Percentiles rank a stretch among this genome's conserved stretches.
Evolutionary conservation across 2,113 vertebrate species (phyloP).

Genomic region (Trachemys scripta): DNA sequence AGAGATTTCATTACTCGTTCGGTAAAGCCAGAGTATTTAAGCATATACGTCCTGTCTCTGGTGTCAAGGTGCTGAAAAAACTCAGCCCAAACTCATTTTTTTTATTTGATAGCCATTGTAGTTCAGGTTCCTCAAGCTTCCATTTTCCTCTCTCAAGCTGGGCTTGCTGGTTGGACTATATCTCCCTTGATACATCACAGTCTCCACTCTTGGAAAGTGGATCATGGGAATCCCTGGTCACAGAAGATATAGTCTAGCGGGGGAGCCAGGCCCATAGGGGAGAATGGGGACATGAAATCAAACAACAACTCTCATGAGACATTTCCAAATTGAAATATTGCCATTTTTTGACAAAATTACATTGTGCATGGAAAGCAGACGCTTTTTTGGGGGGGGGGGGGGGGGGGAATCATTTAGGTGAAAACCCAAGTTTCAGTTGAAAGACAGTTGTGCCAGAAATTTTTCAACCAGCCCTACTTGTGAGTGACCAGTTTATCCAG

Average conservation of each 20-base stretch:
- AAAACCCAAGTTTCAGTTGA: background rate
- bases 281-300: background rate
- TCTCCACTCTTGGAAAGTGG: background rate
- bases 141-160: background rate
- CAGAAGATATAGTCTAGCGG: background rate
- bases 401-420: background rate
- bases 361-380: background rate
- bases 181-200: background rate
- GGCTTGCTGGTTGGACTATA: background rate
- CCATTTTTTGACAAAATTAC: background rate
- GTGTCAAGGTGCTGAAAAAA: fast-evolving
- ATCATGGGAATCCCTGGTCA: background rate
- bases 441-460: background rate
- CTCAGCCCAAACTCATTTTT: background rate
- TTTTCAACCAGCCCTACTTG: background rate
- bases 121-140: background rate
- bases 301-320: background rate
- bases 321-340: background rate
- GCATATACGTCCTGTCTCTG: background rate
- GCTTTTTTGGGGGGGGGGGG: background rate
- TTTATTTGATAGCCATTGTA: background rate
- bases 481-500: background rate
- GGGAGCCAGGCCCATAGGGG: background rate
- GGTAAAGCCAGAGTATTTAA: background rate
- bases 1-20: conserved; percentile 27